A percentile compares a stretch with the other conserved stretches of the same genome.
These are phyloP conservation scores for Ichneumoninae sp. DNA, from an alignment of 2,888 invertebrate species.

Conservation along the genomic window DNA sequence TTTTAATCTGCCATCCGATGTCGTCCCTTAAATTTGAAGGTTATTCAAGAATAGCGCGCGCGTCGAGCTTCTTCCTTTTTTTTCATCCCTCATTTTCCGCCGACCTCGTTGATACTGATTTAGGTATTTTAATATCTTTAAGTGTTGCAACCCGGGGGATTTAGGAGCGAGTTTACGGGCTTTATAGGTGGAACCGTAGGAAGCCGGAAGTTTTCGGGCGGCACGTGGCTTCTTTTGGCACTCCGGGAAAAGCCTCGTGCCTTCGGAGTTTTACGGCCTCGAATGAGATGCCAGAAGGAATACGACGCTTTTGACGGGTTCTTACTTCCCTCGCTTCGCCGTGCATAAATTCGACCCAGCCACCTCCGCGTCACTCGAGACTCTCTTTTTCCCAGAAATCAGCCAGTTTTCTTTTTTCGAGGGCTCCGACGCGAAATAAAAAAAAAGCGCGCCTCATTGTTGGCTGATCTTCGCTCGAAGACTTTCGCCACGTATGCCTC, in stretches of 20 bases:
- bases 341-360: slow-evolving; percentile 49
- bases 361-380: slow-evolving; percentile 32
- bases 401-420: neutral
- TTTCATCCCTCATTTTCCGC: slow-evolving; percentile 1
- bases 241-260: slow-evolving; percentile 23
- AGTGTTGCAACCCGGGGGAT: slow-evolving; percentile 44
- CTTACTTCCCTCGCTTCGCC: slow-evolving; percentile 27
- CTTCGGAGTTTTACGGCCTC: slow-evolving; percentile 35
- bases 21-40: slow-evolving; percentile 23
- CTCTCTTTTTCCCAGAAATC: slow-evolving; percentile 17
- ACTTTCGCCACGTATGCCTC: slow-evolving; percentile 13
- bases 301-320: slow-evolving; percentile 33
- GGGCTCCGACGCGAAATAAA: neutral
- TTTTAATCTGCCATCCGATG: slow-evolving; percentile 39
- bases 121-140: slow-evolving; percentile 62
- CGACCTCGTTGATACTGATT: slow-evolving; percentile 45
- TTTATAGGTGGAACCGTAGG: slow-evolving; percentile 42
- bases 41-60: slow-evolving; percentile 24
- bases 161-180: slow-evolving; percentile 58
- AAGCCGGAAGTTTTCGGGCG: slow-evolving; percentile 51
- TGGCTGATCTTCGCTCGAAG: slow-evolving; percentile 1
- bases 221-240: slow-evolving; percentile 56
- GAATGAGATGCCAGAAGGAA: slow-evolving; percentile 31
- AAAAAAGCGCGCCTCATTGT: slow-evolving; percentile 39
- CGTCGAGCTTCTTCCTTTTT: slow-evolving; percentile 7